phyloP scores from a whole-genome alignment of 2,888 invertebrate genomes.

The Lydus trimaculatus region DNA sequence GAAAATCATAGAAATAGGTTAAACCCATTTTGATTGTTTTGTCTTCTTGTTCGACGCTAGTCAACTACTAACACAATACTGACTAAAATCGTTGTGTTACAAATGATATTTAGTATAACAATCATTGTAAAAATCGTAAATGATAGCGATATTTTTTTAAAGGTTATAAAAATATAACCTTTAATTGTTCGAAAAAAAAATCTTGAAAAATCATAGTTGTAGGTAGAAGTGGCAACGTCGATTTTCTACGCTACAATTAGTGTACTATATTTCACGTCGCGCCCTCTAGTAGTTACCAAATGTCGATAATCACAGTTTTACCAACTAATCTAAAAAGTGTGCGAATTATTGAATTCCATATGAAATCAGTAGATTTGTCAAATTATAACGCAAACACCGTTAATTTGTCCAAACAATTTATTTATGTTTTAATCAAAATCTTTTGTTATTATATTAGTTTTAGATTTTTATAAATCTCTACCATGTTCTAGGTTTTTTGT shows the following conservation, averaged over 20 bases:
- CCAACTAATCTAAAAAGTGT: too few species aligned
- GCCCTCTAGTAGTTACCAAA: too few species aligned
- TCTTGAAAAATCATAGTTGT: neutral
- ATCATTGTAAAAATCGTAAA: neutral
- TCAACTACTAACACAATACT: neutral
- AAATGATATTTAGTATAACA: neutral
- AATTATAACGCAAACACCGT: too few species aligned
- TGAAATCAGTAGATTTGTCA: too few species aligned
- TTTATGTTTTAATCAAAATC: too few species aligned
- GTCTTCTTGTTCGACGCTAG: neutral
- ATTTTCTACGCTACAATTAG: neutral
- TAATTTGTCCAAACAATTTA: too few species aligned
- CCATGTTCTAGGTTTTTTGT: too few species aligned
- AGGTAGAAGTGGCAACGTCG: neutral
- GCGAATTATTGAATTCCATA: too few species aligned
- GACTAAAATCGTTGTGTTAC: neutral
- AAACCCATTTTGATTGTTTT: slow-evolving; percentile 40
- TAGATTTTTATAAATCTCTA: too few species aligned
- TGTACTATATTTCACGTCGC: too few species aligned
- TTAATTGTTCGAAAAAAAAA: neutral
- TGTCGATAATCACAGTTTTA: too few species aligned
- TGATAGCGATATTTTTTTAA: neutral
- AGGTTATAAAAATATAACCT: neutral
- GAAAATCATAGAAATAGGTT: slow-evolving; percentile 58
- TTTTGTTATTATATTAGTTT: too few species aligned